These are phyloP conservation scores for Drosophila nasuta DNA, from an alignment of 1,140 invertebrate species.

Conservation along the genomic window DNA sequence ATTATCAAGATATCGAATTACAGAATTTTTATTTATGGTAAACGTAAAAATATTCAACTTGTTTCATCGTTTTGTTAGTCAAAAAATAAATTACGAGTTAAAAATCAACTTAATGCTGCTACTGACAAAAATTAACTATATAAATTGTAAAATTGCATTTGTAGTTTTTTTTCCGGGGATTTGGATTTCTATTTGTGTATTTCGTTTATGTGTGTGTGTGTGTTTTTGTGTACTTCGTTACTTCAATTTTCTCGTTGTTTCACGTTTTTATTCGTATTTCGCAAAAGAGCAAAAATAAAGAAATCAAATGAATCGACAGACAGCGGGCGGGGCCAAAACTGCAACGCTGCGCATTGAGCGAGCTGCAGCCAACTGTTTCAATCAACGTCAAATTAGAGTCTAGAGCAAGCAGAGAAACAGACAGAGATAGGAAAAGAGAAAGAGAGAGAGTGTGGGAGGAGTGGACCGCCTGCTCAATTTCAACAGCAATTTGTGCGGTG, in stretches of 20 bases:
- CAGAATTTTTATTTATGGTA: slow-evolving; percentile 71
- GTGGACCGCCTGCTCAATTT: slow-evolving; percentile 50
- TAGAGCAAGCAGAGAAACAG: slow-evolving; percentile 19
- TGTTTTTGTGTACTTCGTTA: slow-evolving; percentile 15
- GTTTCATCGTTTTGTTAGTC: slow-evolving; percentile 48
- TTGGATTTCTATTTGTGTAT: slow-evolving; percentile 10
- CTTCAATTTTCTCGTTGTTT: slow-evolving; percentile 34
- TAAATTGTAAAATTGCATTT: slow-evolving; percentile 68
- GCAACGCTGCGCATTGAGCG: slow-evolving; percentile 14
- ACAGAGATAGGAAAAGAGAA: not conserved
- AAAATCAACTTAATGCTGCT: slow-evolving; percentile 69
- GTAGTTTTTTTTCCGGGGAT: slow-evolving; percentile 26
- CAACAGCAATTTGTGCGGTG: slow-evolving; percentile 49
- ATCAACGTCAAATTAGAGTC: slow-evolving; percentile 81
- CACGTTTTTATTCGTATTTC: slow-evolving; percentile 28
- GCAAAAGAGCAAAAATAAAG: slow-evolving; percentile 27
- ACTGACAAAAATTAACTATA: slow-evolving; percentile 59
- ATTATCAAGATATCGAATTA: slow-evolving; percentile 55
- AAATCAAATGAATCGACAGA: slow-evolving; percentile 25
- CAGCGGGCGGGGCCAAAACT: slow-evolving; percentile 12
- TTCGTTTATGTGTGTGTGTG: slow-evolving; percentile 14
- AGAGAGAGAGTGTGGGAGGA: not conserved
- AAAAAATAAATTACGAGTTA: slow-evolving; percentile 70
- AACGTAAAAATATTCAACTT: slow-evolving; percentile 62
- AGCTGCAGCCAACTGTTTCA: slow-evolving; percentile 69